Percentiles rank a stretch among this genome's conserved stretches.
These are phyloP conservation scores for Cerastis leucographa DNA, from an alignment of 2,888 invertebrate species.

Conservation along the genomic window DNA sequence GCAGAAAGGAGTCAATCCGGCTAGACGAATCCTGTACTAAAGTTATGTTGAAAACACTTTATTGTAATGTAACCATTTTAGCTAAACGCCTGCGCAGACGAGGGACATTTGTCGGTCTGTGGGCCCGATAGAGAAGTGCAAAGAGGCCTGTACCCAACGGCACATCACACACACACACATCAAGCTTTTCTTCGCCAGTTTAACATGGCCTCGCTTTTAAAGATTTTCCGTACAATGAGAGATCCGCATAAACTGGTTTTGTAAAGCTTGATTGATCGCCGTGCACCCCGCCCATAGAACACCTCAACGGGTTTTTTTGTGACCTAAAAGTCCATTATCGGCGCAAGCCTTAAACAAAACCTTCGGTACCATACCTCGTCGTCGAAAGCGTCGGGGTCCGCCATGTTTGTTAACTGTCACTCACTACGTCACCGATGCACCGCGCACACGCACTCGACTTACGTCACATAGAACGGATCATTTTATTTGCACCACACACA, in stretches of 20 bases:
- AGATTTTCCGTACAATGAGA: too few species aligned
- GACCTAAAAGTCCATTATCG: background rate
- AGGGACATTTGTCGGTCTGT: background rate
- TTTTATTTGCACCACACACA: constrained; percentile 45
- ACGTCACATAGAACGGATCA: constrained; percentile 56
- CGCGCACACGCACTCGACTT: constrained; percentile 49
- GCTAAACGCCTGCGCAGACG: background rate
- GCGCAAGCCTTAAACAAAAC: background rate
- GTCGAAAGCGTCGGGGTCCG: constrained; percentile 88
- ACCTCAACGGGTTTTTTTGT: too few species aligned
- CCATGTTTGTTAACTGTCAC: constrained; percentile 77
- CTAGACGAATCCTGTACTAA: too few species aligned
- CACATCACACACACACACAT: too few species aligned
- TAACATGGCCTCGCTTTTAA: too few species aligned
- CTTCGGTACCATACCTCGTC: constrained; percentile 82
- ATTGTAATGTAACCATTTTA: background rate
- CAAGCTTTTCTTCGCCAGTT: too few species aligned
- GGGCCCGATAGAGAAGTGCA: too few species aligned
- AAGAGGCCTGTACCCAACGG: too few species aligned
- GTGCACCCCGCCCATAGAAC: too few species aligned
- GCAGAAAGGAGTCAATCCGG: background rate
- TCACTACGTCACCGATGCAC: constrained; percentile 42
- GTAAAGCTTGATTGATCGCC: too few species aligned
- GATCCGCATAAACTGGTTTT: too few species aligned
- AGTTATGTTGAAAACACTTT: too few species aligned